Percentiles rank a stretch among this genome's conserved stretches.
These are phyloP conservation scores for Gonocerus acuteangulatus DNA, from an alignment of 2,888 invertebrate species.

Conservation along the genomic window DNA sequence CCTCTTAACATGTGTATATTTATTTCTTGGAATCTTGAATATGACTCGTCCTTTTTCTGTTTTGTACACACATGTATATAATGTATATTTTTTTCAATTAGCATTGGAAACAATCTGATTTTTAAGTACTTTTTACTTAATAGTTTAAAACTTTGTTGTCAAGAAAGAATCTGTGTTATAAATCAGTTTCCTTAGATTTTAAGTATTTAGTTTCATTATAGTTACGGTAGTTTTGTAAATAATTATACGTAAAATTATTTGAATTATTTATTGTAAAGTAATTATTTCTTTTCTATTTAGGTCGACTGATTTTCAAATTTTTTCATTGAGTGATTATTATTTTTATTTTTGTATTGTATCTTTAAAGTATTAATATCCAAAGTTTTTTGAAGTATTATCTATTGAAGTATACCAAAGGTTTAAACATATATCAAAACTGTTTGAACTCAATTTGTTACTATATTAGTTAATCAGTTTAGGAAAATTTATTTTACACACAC, in stretches of 20 bases:
- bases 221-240: not conserved
- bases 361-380: slow-evolving; percentile 22
- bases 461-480: no score
- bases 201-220: not conserved
- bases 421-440: slow-evolving; percentile 2
- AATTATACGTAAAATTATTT: slow-evolving; percentile 1
- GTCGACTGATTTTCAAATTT: slow-evolving; percentile 1
- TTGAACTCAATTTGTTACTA: no score
- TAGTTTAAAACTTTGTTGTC: no score
- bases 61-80: no score
- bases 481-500: no score
- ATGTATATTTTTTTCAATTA: no score
- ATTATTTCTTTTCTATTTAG: not conserved
- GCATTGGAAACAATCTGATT: no score
- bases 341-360: not conserved
- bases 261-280: not conserved
- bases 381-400: slow-evolving; percentile 21
- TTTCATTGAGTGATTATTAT: not conserved
- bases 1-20: no score
- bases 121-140: no score
- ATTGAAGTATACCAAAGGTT: slow-evolving; percentile 22
- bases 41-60: no score
- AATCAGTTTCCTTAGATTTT: slow-evolving; percentile 12
- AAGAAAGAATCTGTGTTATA: no score
- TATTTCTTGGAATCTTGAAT: no score